These are phyloP conservation scores for Pantelozetes paolii DNA, from an alignment of 2,888 invertebrate species.

Conservation along the genomic window DNA sequence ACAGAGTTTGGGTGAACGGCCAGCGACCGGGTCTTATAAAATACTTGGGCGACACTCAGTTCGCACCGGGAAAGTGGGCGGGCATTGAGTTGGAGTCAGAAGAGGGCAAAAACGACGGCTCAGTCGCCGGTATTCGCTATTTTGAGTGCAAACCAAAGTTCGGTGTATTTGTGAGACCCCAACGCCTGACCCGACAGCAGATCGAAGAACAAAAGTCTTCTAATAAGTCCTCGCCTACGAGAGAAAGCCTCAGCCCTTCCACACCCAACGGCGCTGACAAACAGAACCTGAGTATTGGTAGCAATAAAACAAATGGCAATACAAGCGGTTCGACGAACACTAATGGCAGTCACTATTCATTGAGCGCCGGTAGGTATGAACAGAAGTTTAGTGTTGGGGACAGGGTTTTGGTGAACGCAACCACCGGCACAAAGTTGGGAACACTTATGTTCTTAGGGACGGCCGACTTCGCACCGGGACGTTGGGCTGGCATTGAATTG, in stretches of 20 bases:
- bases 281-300: neutral
- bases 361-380: neutral
- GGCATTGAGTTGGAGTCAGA: constrained; percentile 40
- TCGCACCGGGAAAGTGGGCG: constrained; percentile 42
- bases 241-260: neutral
- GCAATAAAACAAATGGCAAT: neutral
- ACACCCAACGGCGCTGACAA: neutral
- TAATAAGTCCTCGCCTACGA: neutral
- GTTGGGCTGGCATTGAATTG: constrained; percentile 43
- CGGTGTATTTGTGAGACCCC: constrained; percentile 42
- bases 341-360: neutral
- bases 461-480: constrained; percentile 41
- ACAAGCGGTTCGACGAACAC: neutral
- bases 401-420: constrained; percentile 40
- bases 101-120: constrained; percentile 44
- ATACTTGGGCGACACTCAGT: constrained; percentile 40
- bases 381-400: constrained; percentile 36
- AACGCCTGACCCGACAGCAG: constrained; percentile 38
- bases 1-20: constrained; percentile 42
- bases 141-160: constrained; percentile 39
- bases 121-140: constrained; percentile 41
- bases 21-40: constrained; percentile 37
- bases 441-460: constrained; percentile 39
- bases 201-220: neutral
- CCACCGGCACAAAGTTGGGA: constrained; percentile 39